Evolutionary conservation across 2,797 vertebrate species (phyloP).

Genomic region (Alauda arvensis): DNA sequence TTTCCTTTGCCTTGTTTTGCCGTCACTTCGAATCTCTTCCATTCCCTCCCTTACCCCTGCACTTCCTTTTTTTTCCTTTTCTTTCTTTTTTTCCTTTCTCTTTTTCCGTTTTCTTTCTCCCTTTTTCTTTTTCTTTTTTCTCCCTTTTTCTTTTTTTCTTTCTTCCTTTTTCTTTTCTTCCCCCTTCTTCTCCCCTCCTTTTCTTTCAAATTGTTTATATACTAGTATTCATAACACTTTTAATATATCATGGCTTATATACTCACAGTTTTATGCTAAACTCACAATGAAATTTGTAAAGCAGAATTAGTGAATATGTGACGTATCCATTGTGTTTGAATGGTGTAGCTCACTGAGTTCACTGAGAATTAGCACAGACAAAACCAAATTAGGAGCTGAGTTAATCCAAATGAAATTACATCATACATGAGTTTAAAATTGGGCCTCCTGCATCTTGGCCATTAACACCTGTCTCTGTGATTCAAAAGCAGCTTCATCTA

Average conservation of each 20-base stretch:
- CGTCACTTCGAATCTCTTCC: not conserved
- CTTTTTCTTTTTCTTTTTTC: too few species aligned
- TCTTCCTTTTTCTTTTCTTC: too few species aligned
- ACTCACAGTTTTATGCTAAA: not conserved
- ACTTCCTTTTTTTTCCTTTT: too few species aligned
- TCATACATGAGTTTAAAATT: not conserved
- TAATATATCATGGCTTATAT: not conserved
- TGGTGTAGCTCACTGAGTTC: not conserved
- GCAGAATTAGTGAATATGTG: not conserved
- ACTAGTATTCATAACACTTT: not conserved
- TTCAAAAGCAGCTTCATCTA: not conserved
- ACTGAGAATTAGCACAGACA: not conserved
- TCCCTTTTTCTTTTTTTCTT: not conserved
- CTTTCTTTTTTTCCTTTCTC: too few species aligned
- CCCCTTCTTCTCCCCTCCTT: accelerated
- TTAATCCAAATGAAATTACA: not conserved
- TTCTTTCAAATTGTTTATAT: not conserved
- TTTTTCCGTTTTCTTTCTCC: too few species aligned
- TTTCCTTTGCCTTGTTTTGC: not conserved
- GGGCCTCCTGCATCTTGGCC: not conserved
- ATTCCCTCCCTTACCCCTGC: too few species aligned
- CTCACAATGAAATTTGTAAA: not conserved
- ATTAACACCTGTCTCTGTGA: not conserved
- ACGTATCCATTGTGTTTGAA: not conserved
- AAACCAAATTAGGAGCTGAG: not conserved